Percentiles rank a stretch among this genome's conserved stretches.
These are phyloP conservation scores for Epistrophe eligans DNA, from an alignment of 2,888 invertebrate genomes.

Conservation along the genomic window DNA sequence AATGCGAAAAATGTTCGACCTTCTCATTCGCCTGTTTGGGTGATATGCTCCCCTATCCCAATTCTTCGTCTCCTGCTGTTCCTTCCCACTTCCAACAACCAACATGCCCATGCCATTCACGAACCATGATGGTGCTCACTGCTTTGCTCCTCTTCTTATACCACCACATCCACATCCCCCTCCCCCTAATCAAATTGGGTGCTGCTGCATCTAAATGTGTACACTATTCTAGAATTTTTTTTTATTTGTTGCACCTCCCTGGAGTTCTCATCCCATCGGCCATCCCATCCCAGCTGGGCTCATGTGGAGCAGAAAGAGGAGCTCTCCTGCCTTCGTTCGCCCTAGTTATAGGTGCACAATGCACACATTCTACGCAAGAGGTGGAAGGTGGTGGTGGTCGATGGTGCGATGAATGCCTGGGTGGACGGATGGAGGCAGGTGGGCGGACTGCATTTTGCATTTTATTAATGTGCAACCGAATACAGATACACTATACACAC, in stretches of 20 bases:
- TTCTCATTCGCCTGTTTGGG: conserved; percentile 75
- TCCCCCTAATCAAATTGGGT: conserved; percentile 63
- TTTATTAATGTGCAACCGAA: conserved; percentile 71
- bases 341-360: conserved; percentile 62
- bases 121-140: conserved; percentile 45
- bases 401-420: conserved; percentile 65
- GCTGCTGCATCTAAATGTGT: conserved; percentile 60
- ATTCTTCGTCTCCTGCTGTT: not conserved
- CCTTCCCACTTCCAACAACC: conserved; percentile 16
- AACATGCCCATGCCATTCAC: conserved; percentile 22
- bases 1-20: conserved; percentile 76
- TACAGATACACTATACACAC: conserved; percentile 33
- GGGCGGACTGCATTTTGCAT: conserved; percentile 73
- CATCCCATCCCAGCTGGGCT: conserved; percentile 49
- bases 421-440: conserved; percentile 68
- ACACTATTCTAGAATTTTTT: conserved; percentile 57
- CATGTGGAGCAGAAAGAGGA: conserved; percentile 55
- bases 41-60: conserved; percentile 41
- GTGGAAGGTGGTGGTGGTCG: conserved; percentile 59
- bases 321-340: conserved; percentile 43
- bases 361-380: conserved; percentile 70
- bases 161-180: conserved; percentile 15
- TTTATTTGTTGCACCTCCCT: conserved; percentile 46
- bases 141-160: conserved; percentile 47
- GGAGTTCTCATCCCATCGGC: conserved; percentile 16